Evolutionary conservation across 2,888 invertebrate genomes (phyloP), one percentile per base, ranked within the genome.

Genomic region (Drosophila meridionalis): DNA sequence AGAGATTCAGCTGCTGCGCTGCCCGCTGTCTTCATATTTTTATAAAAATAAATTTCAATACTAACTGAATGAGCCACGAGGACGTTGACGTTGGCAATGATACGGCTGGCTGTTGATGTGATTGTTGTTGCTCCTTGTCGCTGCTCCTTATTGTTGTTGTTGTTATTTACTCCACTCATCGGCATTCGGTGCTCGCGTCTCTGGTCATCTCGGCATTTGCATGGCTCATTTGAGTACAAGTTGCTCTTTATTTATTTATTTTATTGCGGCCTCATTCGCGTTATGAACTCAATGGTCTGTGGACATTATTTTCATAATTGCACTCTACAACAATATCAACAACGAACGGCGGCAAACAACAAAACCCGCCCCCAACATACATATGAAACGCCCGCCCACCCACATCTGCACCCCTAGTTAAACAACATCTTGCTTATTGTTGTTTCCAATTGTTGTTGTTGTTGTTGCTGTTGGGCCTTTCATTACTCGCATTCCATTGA

Each of bases 211-310:
- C 78, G 75, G 72, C 83, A 89, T 86, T 86, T 86, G 85, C 85
- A 90, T 83, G 87, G 74, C 87, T 88, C 87, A 87, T 87, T 87
- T 89, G 83, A 82, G 75, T 57, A 82, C 87, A 87, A 89, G 84
- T 87, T 90, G 80, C 87, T 87, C 86, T 90, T 90, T 89, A 88
- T 91, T 92, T 92, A 92, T 92, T 92, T 92, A 92, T 91, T 92
- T 92, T 92, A 92, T 90, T 92, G 92, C 92, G 92, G 91, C 91
- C 92, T 91, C 92, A 90, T 90, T 92, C 91, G 90, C 88, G 92
- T 92, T 91, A 92, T 89, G 91, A 90, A 87, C 85, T 91, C 91
- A 92, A 92, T 92, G 91, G 90, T 76, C 91, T 90, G 89, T 91
- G 88, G 80, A 85, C 85, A 87, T 83, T 86, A 91, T 91, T 91